phyloP scores from a whole-genome alignment of 2,888 invertebrate genomes.

The Matsumyia berberina region DNA sequence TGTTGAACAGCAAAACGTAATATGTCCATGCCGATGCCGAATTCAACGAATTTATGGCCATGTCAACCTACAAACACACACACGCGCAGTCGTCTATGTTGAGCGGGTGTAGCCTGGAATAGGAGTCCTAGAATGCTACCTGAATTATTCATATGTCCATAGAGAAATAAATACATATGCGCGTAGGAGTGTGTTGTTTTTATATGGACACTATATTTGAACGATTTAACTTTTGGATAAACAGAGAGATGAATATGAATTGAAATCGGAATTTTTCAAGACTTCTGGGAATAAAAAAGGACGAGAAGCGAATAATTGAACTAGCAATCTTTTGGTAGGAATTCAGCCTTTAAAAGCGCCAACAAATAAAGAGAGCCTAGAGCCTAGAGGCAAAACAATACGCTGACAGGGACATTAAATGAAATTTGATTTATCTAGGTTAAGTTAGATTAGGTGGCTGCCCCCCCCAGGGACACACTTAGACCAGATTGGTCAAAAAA shows the following conservation, averaged over 20 bases:
- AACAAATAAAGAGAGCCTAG: no score
- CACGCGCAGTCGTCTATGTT: background rate
- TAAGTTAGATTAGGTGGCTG: no score
- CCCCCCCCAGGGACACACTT: no score
- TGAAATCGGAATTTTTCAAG: slow-evolving; percentile 3
- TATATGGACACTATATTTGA: slow-evolving; percentile 34
- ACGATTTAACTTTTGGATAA: slow-evolving; percentile 32
- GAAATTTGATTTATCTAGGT: no score
- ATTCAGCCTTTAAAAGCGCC: no score
- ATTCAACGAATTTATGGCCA: slow-evolving; percentile 47
- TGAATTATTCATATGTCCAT: slow-evolving; percentile 67
- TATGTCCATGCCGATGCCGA: slow-evolving; percentile 12
- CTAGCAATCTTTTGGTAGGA: no score
- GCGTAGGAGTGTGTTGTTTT: slow-evolving; percentile 26
- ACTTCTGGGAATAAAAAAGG: no score
- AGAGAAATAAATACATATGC: slow-evolving; percentile 38
- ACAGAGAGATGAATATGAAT: background rate
- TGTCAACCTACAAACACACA: slow-evolving; percentile 14
- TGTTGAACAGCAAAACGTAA: slow-evolving; percentile 24
- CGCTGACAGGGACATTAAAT: no score
- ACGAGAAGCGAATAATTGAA: no score
- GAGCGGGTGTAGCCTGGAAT: background rate
- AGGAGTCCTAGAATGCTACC: slow-evolving; percentile 47
- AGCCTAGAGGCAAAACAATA: no score
- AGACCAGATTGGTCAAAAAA: no score